A percentile compares a stretch with the other conserved stretches of the same genome.
These are phyloP conservation scores for Accipiter cooperii DNA, from an alignment of 2,113 vertebrate genomes.

Conservation along the genomic window DNA sequence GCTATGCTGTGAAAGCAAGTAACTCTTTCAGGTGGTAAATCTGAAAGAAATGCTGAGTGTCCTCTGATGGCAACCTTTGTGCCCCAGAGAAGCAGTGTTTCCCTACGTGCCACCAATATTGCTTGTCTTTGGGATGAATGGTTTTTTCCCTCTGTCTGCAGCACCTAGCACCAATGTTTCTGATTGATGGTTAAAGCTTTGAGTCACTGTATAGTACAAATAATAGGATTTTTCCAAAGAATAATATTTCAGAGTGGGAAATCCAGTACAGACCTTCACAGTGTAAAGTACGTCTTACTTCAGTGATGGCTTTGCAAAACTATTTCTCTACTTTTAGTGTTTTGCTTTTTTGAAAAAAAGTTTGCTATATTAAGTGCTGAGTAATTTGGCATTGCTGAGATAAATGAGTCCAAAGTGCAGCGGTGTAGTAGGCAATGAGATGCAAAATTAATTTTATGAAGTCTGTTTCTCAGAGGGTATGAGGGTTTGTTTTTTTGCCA, in stretches of 20 bases:
- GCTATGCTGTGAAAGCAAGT: not conserved
- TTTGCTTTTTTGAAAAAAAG: not conserved
- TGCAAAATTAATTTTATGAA: not conserved
- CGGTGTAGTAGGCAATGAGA: not conserved
- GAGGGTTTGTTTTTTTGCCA: not conserved
- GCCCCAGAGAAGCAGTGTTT: not conserved
- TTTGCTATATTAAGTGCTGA: not conserved
- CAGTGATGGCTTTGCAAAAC: not conserved
- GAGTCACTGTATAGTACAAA: not conserved
- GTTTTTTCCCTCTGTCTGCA: not conserved
- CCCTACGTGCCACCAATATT: not conserved
- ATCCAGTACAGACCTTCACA: not conserved
- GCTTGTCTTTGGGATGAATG: not conserved
- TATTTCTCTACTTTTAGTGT: not conserved
- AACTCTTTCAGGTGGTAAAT: not conserved
- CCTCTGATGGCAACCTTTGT: too few species aligned
- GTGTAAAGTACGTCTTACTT: not conserved
- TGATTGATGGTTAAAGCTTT: not conserved
- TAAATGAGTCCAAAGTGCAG: not conserved
- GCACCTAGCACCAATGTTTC: not conserved
- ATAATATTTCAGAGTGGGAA: not conserved
- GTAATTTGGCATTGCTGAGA: not conserved
- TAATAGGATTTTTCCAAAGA: not conserved
- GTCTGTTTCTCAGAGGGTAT: not conserved
- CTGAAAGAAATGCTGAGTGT: not conserved